Conservation (phyloP, 2,797 vertebrate genomes). For the Sebastes nivosus region DNA sequence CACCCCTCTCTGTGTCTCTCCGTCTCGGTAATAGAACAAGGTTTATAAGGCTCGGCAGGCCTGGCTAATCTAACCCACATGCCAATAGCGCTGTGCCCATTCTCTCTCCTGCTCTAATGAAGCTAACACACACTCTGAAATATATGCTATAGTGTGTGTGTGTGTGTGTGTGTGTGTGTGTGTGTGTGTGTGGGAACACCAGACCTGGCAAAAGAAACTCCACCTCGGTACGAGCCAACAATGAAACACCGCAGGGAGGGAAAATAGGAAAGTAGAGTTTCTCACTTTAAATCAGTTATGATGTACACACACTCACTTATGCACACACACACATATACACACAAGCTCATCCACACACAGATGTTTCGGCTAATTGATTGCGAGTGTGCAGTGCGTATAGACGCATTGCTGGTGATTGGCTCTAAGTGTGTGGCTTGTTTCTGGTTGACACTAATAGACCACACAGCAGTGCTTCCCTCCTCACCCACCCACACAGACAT, state of each 20-base stretch:
- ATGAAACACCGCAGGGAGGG: constrained; percentile 56
- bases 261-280: constrained; percentile 58
- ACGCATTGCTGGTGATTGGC: constrained; percentile 67
- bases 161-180: constrained; percentile 22
- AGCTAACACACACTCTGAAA: constrained; percentile 45
- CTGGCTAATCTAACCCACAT: constrained; percentile 76
- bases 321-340: background rate
- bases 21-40: constrained; percentile 53
- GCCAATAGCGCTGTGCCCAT: constrained; percentile 67
- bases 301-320: constrained; percentile 48
- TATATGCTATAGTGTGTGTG: background rate
- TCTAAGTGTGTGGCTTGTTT: constrained; percentile 75
- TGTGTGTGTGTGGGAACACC: constrained; percentile 41
- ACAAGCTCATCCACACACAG: constrained; percentile 49
- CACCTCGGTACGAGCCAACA: constrained; percentile 49
- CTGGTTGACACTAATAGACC: constrained; percentile 67
- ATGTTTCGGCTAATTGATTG: constrained; percentile 72
- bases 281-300: constrained; percentile 67
- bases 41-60: constrained; percentile 65
- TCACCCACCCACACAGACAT: constrained; percentile 51
- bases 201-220: constrained; percentile 62
- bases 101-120: constrained; percentile 70
- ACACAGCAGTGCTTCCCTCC: constrained; percentile 56
- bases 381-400: constrained; percentile 41
- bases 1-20: constrained; percentile 22